A percentile compares a stretch with the other conserved stretches of the same genome.
Evolutionary conservation across 2,797 vertebrate species (phyloP).

Genomic region (Fistularia commersonii): DNA sequence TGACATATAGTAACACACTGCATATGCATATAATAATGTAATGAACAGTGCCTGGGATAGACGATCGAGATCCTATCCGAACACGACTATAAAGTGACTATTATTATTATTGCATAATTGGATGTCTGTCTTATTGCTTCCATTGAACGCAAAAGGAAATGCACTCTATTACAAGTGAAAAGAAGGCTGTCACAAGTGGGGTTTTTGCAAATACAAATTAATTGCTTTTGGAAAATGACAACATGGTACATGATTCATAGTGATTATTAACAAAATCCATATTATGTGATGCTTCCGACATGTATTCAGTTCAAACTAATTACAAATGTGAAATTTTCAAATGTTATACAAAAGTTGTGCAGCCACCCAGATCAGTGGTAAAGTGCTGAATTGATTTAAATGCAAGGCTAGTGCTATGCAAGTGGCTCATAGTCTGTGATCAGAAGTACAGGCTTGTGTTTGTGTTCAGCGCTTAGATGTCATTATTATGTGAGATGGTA

Average conservation of each 20-base stretch:
- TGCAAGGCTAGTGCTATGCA: slow-evolving; percentile 31
- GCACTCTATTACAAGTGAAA: slow-evolving; percentile 41
- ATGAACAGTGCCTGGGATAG: slow-evolving; percentile 43
- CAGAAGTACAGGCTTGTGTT: background rate
- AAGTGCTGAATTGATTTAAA: slow-evolving; percentile 49
- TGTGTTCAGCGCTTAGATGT: slow-evolving; percentile 26
- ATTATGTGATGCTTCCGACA: too few species aligned
- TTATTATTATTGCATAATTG: slow-evolving; percentile 66
- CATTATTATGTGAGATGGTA: slow-evolving; percentile 23
- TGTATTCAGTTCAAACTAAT: background rate
- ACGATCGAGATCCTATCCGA: slow-evolving; percentile 37
- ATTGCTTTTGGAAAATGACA: too few species aligned
- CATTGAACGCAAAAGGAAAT: slow-evolving; percentile 61
- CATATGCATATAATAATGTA: slow-evolving; percentile 38
- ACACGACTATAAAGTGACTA: slow-evolving; percentile 66
- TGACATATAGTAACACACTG: slow-evolving; percentile 36
- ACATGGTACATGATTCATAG: too few species aligned
- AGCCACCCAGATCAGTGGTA: slow-evolving; percentile 34
- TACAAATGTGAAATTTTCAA: slow-evolving; percentile 15
- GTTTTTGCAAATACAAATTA: background rate
- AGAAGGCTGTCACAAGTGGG: slow-evolving; percentile 28
- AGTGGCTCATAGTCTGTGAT: slow-evolving; percentile 18
- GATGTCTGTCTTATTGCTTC: slow-evolving; percentile 62
- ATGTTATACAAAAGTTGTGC: slow-evolving; percentile 10
- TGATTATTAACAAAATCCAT: background rate